Evolutionary conservation across 1,140 invertebrate genomes (phyloP).

Genomic region (Physella acuta): DNA sequence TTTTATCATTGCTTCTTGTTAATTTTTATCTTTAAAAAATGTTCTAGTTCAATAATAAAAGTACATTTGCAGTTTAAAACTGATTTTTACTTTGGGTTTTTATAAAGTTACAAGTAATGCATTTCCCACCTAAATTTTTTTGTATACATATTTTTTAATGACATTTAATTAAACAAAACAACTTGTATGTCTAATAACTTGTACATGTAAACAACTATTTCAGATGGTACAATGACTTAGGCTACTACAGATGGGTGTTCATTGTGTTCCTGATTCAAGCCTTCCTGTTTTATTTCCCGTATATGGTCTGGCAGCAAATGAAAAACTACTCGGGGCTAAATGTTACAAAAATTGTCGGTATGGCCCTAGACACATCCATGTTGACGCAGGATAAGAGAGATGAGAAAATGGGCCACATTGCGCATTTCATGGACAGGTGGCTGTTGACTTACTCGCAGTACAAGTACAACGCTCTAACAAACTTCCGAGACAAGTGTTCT

Average conservation of each 20-base stretch:
- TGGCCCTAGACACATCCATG: slow-evolving; percentile 24
- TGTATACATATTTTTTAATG: no score
- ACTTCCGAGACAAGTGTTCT: slow-evolving; percentile 40
- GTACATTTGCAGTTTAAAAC: no score
- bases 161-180: no score
- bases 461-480: slow-evolving; percentile 39
- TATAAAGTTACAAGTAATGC: no score
- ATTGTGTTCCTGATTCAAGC: slow-evolving; percentile 60
- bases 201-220: no score
- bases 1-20: no score
- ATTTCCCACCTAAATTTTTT: no score
- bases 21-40: no score
- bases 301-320: slow-evolving; percentile 52
- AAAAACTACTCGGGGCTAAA: slow-evolving; percentile 47
- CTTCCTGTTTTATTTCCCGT: slow-evolving; percentile 57
- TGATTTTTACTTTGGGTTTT: no score
- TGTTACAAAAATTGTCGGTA: slow-evolving; percentile 28
- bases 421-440: slow-evolving; percentile 42
- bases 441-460: slow-evolving; percentile 42
- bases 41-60: no score
- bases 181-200: no score
- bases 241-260: slow-evolving; percentile 62
- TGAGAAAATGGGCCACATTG: slow-evolving; percentile 42
- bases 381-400: slow-evolving; percentile 38
- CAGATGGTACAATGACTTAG: slow-evolving; percentile 24